Percentiles rank a stretch among this genome's conserved stretches.
These are phyloP conservation scores for Ciconia nigra DNA, from an alignment of 2,797 vertebrate genomes.

Conservation along the genomic window DNA sequence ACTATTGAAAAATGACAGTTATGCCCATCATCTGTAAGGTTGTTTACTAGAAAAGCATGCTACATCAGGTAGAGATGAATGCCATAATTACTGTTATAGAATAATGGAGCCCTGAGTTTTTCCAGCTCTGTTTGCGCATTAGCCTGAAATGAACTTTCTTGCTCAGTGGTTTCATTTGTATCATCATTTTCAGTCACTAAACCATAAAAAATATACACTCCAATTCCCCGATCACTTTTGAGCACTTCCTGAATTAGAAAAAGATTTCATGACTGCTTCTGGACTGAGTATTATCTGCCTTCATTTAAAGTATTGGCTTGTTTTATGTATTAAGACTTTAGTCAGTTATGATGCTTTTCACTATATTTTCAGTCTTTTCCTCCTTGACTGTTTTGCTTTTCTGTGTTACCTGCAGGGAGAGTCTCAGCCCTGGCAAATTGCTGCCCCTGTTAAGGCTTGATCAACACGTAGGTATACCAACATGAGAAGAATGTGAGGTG, in stretches of 20 bases:
- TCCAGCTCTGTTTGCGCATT: not conserved
- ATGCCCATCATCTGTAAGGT: not conserved
- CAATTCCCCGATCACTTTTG: not conserved
- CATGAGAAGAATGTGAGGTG: not conserved
- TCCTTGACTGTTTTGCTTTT: not conserved
- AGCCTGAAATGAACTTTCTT: slow-evolving; percentile 57
- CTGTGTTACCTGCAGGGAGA: not conserved
- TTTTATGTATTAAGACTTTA: not conserved
- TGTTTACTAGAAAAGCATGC: not conserved
- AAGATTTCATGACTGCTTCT: not conserved
- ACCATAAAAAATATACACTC: slow-evolving; percentile 26
- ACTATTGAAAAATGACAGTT: not conserved
- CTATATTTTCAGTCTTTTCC: not conserved
- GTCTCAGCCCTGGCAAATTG: not conserved
- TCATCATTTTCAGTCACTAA: slow-evolving; percentile 36
- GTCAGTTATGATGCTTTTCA: not conserved
- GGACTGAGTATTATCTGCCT: not conserved
- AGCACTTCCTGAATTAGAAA: not conserved
- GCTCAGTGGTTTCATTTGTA: slow-evolving; percentile 36
- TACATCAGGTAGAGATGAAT: not conserved
- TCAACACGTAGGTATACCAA: not conserved
- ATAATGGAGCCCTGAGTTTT: slow-evolving; percentile 10
- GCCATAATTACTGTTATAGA: not conserved
- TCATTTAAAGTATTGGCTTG: not conserved
- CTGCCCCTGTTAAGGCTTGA: not conserved